phyloP scores from a whole-genome alignment of 2,113 vertebrate genomes.

The Rhegmatorhina hoffmannsi region DNA sequence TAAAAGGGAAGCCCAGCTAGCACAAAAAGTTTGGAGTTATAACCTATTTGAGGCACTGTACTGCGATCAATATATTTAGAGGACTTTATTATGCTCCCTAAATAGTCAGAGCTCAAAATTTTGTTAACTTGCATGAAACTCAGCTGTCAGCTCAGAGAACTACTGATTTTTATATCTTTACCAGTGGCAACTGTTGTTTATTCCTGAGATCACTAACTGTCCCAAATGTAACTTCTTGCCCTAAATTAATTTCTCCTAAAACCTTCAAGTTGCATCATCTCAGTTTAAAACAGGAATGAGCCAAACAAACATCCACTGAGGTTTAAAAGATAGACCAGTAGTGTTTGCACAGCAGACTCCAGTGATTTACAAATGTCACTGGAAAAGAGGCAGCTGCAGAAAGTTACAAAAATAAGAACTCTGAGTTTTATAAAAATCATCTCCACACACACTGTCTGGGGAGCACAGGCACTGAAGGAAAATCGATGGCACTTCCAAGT shows the following conservation, averaged over 20 bases:
- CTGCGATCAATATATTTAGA: not conserved
- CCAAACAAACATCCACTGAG: not conserved
- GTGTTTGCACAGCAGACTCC: not conserved
- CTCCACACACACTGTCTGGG: not conserved
- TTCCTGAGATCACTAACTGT: not conserved
- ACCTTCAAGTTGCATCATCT: not conserved
- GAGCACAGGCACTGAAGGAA: not conserved
- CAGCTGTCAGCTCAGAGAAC: not conserved
- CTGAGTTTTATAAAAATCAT: not conserved
- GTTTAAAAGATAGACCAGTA: not conserved
- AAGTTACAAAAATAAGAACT: constrained; percentile 19
- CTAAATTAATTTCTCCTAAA: not conserved
- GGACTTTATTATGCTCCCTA: not conserved
- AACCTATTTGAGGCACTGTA: not conserved
- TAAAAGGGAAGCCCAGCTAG: not conserved
- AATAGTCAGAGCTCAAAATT: not conserved
- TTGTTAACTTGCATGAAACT: not conserved
- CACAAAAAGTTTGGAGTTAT: not conserved
- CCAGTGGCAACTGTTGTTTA: not conserved
- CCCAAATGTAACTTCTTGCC: not conserved
- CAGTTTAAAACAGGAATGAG: not conserved
- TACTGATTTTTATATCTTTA: not conserved
- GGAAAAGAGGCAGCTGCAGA: not conserved
- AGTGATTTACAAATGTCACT: not conserved
- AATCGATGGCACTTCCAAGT: not conserved